These are phyloP conservation scores for Morelia viridis DNA, from an alignment of 2,797 vertebrate species.

Conservation along the genomic window DNA sequence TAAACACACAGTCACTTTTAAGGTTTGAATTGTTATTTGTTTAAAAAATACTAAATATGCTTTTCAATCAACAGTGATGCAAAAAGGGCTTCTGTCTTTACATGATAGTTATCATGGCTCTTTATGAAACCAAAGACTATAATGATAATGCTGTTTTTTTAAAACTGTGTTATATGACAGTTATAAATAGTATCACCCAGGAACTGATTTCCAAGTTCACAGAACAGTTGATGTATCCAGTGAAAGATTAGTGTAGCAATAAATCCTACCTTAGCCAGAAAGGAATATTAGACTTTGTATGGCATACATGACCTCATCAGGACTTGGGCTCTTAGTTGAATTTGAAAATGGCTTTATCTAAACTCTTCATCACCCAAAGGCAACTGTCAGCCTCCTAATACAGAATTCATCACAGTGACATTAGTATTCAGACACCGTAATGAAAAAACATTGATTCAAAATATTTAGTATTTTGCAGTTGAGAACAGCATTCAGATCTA, in stretches of 20 bases:
- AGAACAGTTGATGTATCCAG: slow-evolving; percentile 41
- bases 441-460: slow-evolving; percentile 7
- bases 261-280: slow-evolving; percentile 50
- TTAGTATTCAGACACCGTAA: not conserved
- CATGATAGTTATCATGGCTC: slow-evolving; percentile 43
- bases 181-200: slow-evolving; percentile 34
- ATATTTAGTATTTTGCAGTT: not conserved
- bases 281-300: slow-evolving; percentile 45
- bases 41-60: slow-evolving; percentile 48
- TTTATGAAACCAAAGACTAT: slow-evolving; percentile 39
- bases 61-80: slow-evolving; percentile 50
- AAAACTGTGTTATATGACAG: slow-evolving; percentile 37
- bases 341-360: slow-evolving; percentile 3
- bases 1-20: slow-evolving; percentile 55
- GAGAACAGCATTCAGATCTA: not conserved
- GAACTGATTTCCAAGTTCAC: slow-evolving; percentile 53
- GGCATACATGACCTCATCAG: slow-evolving; percentile 26
- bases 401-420: not conserved
- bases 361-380: not conserved
- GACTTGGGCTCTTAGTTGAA: not conserved
- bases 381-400: slow-evolving; percentile 9
- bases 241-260: slow-evolving; percentile 44
- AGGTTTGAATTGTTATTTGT: slow-evolving; percentile 43
- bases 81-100: slow-evolving; percentile 68
- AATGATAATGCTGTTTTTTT: slow-evolving; percentile 44